Conservation (phyloP, 2,113 vertebrate species). For the Alethe castanea region DNA sequence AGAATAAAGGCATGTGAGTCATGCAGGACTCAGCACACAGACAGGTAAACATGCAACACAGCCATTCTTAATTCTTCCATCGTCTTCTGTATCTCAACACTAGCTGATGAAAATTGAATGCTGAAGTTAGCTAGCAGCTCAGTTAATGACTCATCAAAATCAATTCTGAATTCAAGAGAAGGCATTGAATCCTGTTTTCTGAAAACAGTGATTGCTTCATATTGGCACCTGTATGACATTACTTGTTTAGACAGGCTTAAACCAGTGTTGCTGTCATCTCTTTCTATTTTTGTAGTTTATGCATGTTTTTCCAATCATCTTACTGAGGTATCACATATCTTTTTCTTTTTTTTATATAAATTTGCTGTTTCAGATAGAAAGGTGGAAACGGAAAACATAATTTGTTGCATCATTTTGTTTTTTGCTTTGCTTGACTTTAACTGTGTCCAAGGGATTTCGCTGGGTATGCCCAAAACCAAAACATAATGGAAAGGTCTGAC, state of each 20-base stretch:
- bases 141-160: not conserved
- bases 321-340: not conserved
- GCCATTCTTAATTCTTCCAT: not conserved
- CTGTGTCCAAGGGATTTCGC: not conserved
- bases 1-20: not conserved
- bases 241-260: not conserved
- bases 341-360: not conserved
- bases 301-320: not conserved
- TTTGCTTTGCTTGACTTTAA: not conserved
- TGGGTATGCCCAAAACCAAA: not conserved
- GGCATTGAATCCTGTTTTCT: not conserved
- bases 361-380: not conserved
- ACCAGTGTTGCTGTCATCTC: not conserved
- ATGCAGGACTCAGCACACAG: not conserved
- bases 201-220: slow-evolving; percentile 15
- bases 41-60: not conserved
- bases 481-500: not conserved
- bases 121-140: not conserved
- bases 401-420: not conserved
- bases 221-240: not conserved
- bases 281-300: slow-evolving; percentile 23
- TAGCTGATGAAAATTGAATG: not conserved
- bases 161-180: slow-evolving; percentile 2
- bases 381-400: not conserved
- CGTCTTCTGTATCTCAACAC: not conserved